These are phyloP conservation scores for Parapristionchus giblindavisi DNA, from an alignment of 2,888 invertebrate genomes.

Conservation along the genomic window DNA sequence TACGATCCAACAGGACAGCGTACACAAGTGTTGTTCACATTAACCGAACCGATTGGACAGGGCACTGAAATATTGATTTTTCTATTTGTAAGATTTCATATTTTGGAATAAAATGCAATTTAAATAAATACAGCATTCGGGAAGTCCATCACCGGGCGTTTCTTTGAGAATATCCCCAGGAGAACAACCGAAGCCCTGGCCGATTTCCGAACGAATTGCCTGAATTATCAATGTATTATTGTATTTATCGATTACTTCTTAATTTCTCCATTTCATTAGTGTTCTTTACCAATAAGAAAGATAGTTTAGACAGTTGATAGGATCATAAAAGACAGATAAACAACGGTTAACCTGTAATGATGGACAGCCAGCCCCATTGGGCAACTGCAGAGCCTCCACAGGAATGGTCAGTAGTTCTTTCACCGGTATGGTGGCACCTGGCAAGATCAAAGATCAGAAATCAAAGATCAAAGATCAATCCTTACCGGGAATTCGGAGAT, in stretches of 20 bases:
- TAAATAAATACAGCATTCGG: slow-evolving; percentile 80
- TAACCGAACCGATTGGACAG: slow-evolving; percentile 94
- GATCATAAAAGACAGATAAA: no score
- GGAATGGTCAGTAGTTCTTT: slow-evolving; percentile 55
- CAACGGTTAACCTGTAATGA: slow-evolving; percentile 42
- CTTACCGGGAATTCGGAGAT: slow-evolving; percentile 87
- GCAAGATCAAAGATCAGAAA: background rate
- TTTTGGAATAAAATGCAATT: background rate
- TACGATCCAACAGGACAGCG: slow-evolving; percentile 89
- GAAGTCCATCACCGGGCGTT: slow-evolving; percentile 84
- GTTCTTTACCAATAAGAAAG: no score
- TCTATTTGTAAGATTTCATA: background rate
- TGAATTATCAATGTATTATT: slow-evolving; percentile 24
- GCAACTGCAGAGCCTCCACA: slow-evolving; percentile 57
- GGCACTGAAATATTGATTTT: slow-evolving; percentile 78
- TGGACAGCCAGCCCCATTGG: slow-evolving; percentile 17
- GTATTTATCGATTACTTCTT: no score
- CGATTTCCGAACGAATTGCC: slow-evolving; percentile 77
- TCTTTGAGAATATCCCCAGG: slow-evolving; percentile 92
- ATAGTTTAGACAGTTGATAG: no score
- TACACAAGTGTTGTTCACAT: slow-evolving; percentile 87
- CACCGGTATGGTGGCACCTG: slow-evolving; percentile 63
- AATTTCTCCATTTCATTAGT: no score
- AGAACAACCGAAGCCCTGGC: slow-evolving; percentile 90
- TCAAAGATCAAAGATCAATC: background rate